phyloP scores from a whole-genome alignment of 2,888 invertebrate species.

The Philopedon plagiatum region DNA sequence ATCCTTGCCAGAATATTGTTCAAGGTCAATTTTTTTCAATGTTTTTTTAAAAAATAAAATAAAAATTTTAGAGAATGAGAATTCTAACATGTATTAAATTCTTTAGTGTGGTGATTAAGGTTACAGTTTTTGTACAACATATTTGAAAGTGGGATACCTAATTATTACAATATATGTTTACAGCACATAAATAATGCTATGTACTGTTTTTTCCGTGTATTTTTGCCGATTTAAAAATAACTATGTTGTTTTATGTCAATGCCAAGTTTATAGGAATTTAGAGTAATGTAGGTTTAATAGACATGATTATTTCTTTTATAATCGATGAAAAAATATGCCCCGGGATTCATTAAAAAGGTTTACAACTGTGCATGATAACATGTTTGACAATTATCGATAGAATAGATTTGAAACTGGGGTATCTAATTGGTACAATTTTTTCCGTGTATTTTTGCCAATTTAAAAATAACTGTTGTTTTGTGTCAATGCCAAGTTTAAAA shows the following conservation, averaged over 20 bases:
- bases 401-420: too few relatives aligned
- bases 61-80: too few relatives aligned
- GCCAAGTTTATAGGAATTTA: neutral
- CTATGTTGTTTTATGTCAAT: neutral
- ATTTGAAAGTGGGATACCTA: neutral
- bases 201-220: neutral
- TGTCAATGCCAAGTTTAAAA: conserved; percentile 4
- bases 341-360: too few relatives aligned
- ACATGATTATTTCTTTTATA: too few relatives aligned
- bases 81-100: neutral
- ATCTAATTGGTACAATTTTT: too few relatives aligned
- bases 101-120: neutral
- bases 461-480: neutral
- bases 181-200: neutral
- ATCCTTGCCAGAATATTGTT: too few relatives aligned
- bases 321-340: too few relatives aligned
- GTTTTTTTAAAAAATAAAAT: too few relatives aligned
- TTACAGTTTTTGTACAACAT: neutral
- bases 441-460: neutral
- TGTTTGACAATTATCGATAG: too few relatives aligned
- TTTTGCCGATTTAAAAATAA: neutral
- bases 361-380: too few relatives aligned
- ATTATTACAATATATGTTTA: neutral
- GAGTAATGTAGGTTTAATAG: neutral
- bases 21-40: too few relatives aligned